phyloP scores from a whole-genome alignment of 2,888 invertebrate genomes.

The Drosophila greeni region DNA sequence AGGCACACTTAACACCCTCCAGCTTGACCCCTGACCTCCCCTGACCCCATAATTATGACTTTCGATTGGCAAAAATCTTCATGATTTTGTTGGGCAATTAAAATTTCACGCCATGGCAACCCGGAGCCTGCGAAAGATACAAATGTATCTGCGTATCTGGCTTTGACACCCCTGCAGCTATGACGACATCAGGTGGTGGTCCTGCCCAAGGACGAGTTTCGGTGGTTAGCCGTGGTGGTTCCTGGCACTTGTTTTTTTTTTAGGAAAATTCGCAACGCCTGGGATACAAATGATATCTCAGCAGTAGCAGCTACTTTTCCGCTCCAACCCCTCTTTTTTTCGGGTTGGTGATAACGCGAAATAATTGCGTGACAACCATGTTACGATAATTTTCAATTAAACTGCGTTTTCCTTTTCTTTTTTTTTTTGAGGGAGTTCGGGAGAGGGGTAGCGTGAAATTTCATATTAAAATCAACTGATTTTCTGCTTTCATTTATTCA shows the following conservation, averaged over 20 bases:
- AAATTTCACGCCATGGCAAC: slow-evolving; percentile 67
- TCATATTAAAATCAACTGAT: slow-evolving; percentile 75
- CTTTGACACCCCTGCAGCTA: slow-evolving; percentile 35
- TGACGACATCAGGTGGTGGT: slow-evolving; percentile 69
- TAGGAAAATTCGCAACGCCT: slow-evolving; percentile 59
- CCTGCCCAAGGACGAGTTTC: slow-evolving; percentile 30
- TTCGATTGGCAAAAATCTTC: slow-evolving; percentile 16
- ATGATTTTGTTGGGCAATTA: slow-evolving; percentile 57
- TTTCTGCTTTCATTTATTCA: slow-evolving; percentile 75
- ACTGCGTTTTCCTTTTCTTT: slow-evolving; percentile 51
- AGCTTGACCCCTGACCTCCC: slow-evolving; percentile 15
- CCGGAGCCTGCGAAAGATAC: slow-evolving; percentile 11
- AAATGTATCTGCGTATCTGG: slow-evolving; percentile 14
- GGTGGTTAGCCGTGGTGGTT: slow-evolving; percentile 38
- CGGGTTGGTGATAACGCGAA: slow-evolving; percentile 72
- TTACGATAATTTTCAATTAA: slow-evolving; percentile 79
- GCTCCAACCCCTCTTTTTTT: slow-evolving; percentile 18
- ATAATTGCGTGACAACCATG: slow-evolving; percentile 79
- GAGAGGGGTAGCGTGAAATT: slow-evolving; percentile 64
- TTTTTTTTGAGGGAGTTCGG: slow-evolving; percentile 3
- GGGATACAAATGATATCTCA: slow-evolving; percentile 58
- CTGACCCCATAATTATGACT: slow-evolving; percentile 21
- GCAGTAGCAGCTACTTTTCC: slow-evolving; percentile 13
- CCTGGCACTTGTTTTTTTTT: slow-evolving; percentile 61
- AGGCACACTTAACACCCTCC: neutral